These are phyloP conservation scores for Hucho hucho DNA, from an alignment of 2,113 vertebrate species.

Conservation along the genomic window DNA sequence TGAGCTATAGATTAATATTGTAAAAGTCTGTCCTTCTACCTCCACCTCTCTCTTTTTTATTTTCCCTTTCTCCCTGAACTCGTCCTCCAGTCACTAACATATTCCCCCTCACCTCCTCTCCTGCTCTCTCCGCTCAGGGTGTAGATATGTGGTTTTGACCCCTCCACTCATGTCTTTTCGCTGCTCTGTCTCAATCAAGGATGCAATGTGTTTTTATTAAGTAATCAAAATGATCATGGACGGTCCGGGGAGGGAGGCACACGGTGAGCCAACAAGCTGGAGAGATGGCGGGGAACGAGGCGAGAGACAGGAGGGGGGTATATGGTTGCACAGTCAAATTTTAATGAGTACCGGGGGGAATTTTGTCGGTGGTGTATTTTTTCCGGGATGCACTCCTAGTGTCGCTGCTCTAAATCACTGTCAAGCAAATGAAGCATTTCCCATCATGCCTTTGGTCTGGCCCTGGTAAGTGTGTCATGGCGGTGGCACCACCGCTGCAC, in stretches of 20 bases:
- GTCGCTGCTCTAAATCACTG: constrained; percentile 63
- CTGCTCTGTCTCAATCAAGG: constrained; percentile 70
- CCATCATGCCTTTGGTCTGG: constrained; percentile 55
- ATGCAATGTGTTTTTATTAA: constrained; percentile 74
- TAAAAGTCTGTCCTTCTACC: constrained; percentile 23
- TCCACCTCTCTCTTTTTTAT: constrained; percentile 11
- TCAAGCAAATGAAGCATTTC: constrained; percentile 68
- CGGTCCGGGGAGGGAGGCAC: constrained; percentile 49
- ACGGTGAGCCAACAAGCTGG: background rate
- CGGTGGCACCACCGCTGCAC: constrained; percentile 39
- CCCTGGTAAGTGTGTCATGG: constrained; percentile 46
- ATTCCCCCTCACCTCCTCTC: constrained; percentile 14
- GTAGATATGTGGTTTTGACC: constrained; percentile 44
- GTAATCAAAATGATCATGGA: constrained; percentile 77
- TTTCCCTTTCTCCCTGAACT: background rate
- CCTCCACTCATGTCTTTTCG: constrained; percentile 55
- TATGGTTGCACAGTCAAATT: constrained; percentile 64
- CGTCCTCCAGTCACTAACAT: background rate
- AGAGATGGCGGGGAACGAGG: constrained; percentile 35
- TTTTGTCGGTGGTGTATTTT: constrained; percentile 56
- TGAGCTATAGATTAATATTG: constrained; percentile 59
- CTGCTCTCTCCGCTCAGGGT: constrained; percentile 4
- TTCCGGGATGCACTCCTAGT: constrained; percentile 45
- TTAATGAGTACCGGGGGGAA: constrained; percentile 81
- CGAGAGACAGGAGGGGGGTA: constrained; percentile 39